Percentiles rank a stretch among this genome's conserved stretches.
Evolutionary conservation across 64 coral and sea anemone genomes (phyloP).

Genomic region (Anthopleura sola): DNA sequence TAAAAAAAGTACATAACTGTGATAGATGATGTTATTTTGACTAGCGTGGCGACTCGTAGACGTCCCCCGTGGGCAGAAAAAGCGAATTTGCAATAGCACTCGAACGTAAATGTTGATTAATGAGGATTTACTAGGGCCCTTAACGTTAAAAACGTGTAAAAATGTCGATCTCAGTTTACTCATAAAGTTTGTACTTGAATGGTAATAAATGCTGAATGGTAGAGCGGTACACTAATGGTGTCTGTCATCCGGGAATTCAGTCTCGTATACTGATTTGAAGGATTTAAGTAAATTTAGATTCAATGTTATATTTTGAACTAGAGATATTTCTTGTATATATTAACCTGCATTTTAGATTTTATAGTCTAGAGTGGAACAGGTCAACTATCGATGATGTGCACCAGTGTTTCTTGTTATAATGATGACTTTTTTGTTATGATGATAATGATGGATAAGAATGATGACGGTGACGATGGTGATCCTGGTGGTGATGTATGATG

Average conservation of each 20-base stretch:
- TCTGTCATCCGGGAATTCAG: not conserved
- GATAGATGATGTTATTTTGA: not conserved
- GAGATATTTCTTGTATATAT: no score
- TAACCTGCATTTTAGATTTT: no score
- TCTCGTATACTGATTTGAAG: not conserved
- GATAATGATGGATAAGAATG: no score
- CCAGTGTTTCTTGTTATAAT: no score
- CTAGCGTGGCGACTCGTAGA: not conserved
- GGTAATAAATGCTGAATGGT: no score
- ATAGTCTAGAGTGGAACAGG: no score
- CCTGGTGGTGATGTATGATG: no score
- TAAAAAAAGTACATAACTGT: not conserved
- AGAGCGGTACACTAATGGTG: not conserved
- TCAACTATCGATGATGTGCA: no score
- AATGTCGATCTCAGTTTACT: not conserved
- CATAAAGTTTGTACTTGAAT: not conserved
- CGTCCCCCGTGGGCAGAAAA: not conserved
- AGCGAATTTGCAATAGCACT: not conserved
- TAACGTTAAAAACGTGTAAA: not conserved
- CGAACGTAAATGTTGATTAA: not conserved
- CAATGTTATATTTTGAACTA: no score
- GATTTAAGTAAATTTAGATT: not conserved
- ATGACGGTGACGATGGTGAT: no score
- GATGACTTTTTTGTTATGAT: no score
- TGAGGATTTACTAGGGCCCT: not conserved